Evolutionary conservation across 2,113 vertebrate genomes (phyloP).

Genomic region (Parus major): DNA sequence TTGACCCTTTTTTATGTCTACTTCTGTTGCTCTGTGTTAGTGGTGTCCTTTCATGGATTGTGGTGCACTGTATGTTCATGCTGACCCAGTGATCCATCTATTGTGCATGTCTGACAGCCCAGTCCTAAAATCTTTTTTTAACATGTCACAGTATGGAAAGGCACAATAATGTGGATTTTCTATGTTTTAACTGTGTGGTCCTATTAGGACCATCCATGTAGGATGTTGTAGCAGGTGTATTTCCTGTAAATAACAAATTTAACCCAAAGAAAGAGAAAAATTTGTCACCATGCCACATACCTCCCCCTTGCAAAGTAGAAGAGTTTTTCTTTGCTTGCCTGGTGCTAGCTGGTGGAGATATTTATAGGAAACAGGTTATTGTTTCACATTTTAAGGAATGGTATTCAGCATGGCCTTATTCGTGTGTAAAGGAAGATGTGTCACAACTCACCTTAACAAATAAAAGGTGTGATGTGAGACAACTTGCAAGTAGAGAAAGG

Average conservation of each 20-base stretch:
- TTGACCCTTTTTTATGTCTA: not conserved
- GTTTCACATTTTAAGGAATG: not conserved
- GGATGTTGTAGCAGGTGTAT: not conserved
- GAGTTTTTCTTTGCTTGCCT: not conserved
- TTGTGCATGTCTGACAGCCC: not conserved
- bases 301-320: not conserved
- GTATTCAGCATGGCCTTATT: not conserved
- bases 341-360: not conserved
- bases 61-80: not conserved
- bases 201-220: not conserved
- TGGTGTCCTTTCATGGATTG: not conserved
- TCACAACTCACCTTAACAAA: not conserved
- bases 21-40: not conserved
- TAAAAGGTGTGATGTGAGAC: not conserved
- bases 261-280: not conserved
- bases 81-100: not conserved
- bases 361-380: not conserved
- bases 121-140: constrained; percentile 25
- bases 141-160: not conserved
- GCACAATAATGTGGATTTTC: constrained; percentile 39
- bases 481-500: not conserved
- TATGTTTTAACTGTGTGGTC: not conserved
- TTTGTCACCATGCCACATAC: not conserved
- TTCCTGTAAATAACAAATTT: constrained; percentile 7
- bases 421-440: not conserved